Base-by-base conservation (phyloP, 2,888 invertebrate species). In the Quadriops clusia region DNA sequence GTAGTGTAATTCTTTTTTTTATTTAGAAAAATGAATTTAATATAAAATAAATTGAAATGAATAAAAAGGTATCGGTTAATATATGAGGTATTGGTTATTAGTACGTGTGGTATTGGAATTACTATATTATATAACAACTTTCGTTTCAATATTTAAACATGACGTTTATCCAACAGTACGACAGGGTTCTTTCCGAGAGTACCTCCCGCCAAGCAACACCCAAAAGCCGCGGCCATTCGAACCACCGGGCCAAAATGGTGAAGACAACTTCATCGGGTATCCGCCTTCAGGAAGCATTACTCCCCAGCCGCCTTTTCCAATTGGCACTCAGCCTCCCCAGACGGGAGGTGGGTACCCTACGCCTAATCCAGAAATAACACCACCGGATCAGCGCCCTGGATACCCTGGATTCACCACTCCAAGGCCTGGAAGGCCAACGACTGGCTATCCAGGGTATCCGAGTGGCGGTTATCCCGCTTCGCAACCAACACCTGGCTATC, bases 191-290 rank as follows among this genome's bases (percentile, higher is more conserved):
- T 64, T 71, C 9, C 47, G 62, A n/a, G 59, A 63, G 43, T 70
- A 77, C 54, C 57, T 72, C 13, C 72, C 71, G 6, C 74, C 74
- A 37, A 33, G 69, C 34, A 64, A 65, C 36, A 68, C 76, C 2
- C 75, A 78, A 47, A 73, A 67, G 50, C 79, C 79, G n/a, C 63
- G 78, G 42, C 78, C 78, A 1, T 79, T 79, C 52, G 71, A 75
- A 51, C 65, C 73, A 3, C 54, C 58, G 1, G 42, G 56, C 51
- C 54, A 1, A 17, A 14, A 28, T 36, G 44, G 36, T 21, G 45
- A 46, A 21, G 40, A 39, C 15, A 46, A 41, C 26, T 36, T 40
- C 21, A 39, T 44, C 10, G 50, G 50, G 9, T 50, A 50, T 35
- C 47, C 50, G 6, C 50, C 56, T 22, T 41, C 55, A 9, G 60